Evolutionary conservation across 1,140 invertebrate genomes (phyloP), one percentile per base, ranked within the genome.

Genomic region (Anagrus nilaparvatae): DNA sequence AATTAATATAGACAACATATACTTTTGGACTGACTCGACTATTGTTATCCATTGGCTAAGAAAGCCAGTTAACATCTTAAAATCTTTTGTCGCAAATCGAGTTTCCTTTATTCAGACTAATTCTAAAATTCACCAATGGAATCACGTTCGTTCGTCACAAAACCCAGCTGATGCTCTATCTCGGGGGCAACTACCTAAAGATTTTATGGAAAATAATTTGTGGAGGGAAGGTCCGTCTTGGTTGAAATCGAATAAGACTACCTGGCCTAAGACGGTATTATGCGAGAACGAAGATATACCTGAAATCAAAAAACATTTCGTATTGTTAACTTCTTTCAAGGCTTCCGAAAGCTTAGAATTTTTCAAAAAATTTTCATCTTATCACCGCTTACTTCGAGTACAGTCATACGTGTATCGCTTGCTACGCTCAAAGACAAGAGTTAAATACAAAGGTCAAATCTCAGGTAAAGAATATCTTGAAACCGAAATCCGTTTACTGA

Each of bases 341-440:
- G 47, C 61, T 69, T 42, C 51, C 51, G 24, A 36, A 50, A 30
- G 32, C 12, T 7, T 4, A 9, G 30, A 48, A n/a, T 3, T 40
- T 19, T 21, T 39, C 3, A 10, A 7, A 10, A 19, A 25, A 28
- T 40, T 27, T 28, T 40, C 44, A 3, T 47, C 28, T 10, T 44
- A 18, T 13, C 5, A 6, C 17, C 43, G 32, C 27, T 14, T 47
- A 16, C 28, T 14, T 23, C 19, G 40, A 21, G 20, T 44, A 9
- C 12, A 44, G 6, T 37, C 34, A n/a, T 36, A 37, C 28, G 43
- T 31, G 28, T 13, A 20, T 3, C 14, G 39, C 12, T 37, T 37
- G 5, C 17, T 19, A 20, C 30, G 17, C 14, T 9, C 21, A 34
- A 12, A 23, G 33, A 16, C 12, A 31, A 18, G 12, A 13, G 2